Percentiles rank a stretch among this genome's conserved stretches.
Evolutionary conservation across 2,113 vertebrate genomes (phyloP).

Genomic region (Mormyrus iriodes): DNA sequence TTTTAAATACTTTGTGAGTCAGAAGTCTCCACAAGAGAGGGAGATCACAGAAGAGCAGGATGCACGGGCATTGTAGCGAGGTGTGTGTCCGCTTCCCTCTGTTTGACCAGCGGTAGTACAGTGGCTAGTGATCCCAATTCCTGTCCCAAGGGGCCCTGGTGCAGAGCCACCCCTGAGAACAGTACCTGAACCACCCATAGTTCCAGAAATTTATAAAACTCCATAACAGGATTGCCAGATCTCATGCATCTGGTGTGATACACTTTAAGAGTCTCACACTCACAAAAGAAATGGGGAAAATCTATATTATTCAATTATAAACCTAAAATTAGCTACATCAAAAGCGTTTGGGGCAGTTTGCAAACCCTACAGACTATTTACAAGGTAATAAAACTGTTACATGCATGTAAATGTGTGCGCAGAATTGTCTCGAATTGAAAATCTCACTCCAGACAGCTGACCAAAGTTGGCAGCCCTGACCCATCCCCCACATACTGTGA

Average conservation of each 20-base stretch:
- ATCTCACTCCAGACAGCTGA: neutral
- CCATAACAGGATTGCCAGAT: neutral
- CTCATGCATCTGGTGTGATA: neutral
- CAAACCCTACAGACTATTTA: neutral
- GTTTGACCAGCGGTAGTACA: neutral
- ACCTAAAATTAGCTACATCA: too few species aligned
- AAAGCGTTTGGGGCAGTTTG: neutral
- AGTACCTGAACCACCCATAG: neutral
- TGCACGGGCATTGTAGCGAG: neutral
- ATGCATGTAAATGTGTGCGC: neutral
- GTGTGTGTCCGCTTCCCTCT: neutral
- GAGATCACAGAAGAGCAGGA: neutral
- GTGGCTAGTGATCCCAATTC: neutral
- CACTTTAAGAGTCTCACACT: neutral
- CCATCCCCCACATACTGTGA: neutral
- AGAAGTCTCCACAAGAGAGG: neutral
- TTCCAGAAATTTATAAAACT: neutral
- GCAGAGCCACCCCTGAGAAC: neutral
- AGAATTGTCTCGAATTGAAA: neutral
- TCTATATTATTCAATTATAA: neutral
- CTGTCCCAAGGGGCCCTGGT: neutral
- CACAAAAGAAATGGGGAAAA: neutral
- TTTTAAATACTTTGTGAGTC: neutral
- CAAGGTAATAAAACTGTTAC: neutral
- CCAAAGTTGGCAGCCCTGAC: neutral